Evolutionary conservation across 2,113 vertebrate genomes (phyloP), one percentile per base, ranked within the genome.

Genomic region (Platichthys stellatus): DNA sequence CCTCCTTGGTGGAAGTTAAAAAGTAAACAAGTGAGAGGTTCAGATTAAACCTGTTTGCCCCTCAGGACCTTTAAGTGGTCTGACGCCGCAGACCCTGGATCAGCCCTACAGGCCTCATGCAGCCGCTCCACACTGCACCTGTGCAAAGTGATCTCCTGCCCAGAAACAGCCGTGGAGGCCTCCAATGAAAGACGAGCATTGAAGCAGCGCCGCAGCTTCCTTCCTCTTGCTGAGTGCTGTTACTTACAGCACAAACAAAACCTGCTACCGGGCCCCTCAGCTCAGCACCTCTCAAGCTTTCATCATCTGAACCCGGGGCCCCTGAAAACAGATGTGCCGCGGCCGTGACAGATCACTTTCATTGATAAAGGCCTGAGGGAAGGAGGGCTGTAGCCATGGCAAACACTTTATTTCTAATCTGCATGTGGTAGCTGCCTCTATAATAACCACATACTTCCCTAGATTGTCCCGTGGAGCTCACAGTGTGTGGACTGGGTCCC

Each of bases 181-280:
- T 72, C 47, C 67, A 51, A 78, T 10, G 63, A 80, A 69, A 81
- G 71, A 69, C 56, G 47, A 70, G 64, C 10, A 1, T 61, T 51
- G 20, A 1, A 26, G 47, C 21, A 11, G 58, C 14, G 51, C 63
- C 13, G 35, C 69, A 13, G 28, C 77, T 87, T 89, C 88, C 87
- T 93, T 93, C 92, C 90, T 85, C 67, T 84, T 60, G 70, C 35
- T 90, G 72, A 89, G 14, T 45, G 23, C 64, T 71, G 63, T 71
- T 40, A 65, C 62, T 78, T 77, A 63, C 68, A 49, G 58, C 47
- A 61, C 28, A 84, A 49, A 84, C 69, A 85, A 85, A 78, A 81
- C 49, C 23, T 53, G 31, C 65, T 24, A 76, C 71, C 62, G 64
- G 10, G 49, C 26, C 57, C 63, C 57, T 43, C 57, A 53, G 51